Evolutionary conservation across 2,888 invertebrate genomes (phyloP), one percentile per base, ranked within the genome.

Genomic region (Troides oblongomaculatus): DNA sequence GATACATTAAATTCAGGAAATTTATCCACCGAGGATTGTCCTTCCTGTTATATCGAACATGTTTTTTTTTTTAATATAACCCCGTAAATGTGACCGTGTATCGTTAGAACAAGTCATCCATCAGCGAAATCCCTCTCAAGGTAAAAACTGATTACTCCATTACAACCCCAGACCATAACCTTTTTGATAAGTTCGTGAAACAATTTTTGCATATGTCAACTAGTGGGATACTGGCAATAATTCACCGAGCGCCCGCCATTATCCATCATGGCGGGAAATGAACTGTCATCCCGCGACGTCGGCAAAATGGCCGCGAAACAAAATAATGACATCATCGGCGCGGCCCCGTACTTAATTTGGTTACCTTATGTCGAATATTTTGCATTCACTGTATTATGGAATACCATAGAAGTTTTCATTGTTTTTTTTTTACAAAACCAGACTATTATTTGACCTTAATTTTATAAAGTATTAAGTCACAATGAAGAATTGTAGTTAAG

Each of bases 141-240:
- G 36, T 60, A 63, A 76, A 77, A 79, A 81, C 76, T 80, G 80
- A 85, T 81, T 82, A 84, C 81, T 85, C 84, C 84, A 87, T 89
- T 87, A 86, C 82, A 71, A 72, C 75, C 73, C 74, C 72, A 36
- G 73, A 80, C 82, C 74, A 81, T 83, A 83, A 88, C 87, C 88
- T 87, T 84, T 85, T 83, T 89, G 85, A 88, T 89, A 84, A 89
- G 84, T 88, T 88, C 81, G 81, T 86, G 82, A 90, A 88, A 90
- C 90, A 91, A 88, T 91, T 92, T 92, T 92, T 92, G 92, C 92
- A 92, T 92, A 89, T 89, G 92, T 89, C 92, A 90, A 89, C 87
- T 80, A 82, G 73, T 74, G 76, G 75, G 85, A 81, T 78, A 77
- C 79, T 80, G 81, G 87, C 87, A 83, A 91, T 92, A 89, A 85